Evolutionary conservation across 2,888 invertebrate genomes (phyloP), one percentile per base, ranked within the genome.

Genomic region (Cephus pulcher): DNA sequence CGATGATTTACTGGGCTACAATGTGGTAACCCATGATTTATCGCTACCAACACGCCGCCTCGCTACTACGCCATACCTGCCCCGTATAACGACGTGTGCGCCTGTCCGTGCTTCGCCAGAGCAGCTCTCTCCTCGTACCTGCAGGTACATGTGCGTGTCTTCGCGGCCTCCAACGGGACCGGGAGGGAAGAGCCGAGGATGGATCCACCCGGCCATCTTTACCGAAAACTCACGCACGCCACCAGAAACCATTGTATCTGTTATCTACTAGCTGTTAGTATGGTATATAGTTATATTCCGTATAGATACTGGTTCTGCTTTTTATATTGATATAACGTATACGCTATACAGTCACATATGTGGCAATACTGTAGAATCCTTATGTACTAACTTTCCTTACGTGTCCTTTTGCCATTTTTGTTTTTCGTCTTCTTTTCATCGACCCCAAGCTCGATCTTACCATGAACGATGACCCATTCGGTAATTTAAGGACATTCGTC

Each of bases 11-110:
- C 93, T 93, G 93, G 93, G 93, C 93, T 94, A 94, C 94, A 94
- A 93, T 94, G 94, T 94, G 94, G 94, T 94, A 94, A 94, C 93
- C 94, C 94, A 94, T 94, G 94, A 94, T 94, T 94, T 94, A 94
- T 93, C 88, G 92, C 92, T 91, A 93, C 93, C 93, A 93, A 93
- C 93, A 93, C 93, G 93, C 93, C 93, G 93, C 92, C 92, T 92
- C 92, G 92, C 92, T 92, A 92, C 90, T 88, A 89, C 90, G 89
- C 90, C 89, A 89, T 91, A 91, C 91, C 91, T 91, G 91, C 86
- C 79, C 86, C 87, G 84, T 37, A 34, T 86, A 87, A 84, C 86
- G 86, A 87, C 87, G 88, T 87, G 88, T 88, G 88, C 87, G 88
- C 88, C 85, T 83, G 83, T 82, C 86, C 86, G 85, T 86, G 86